Base-by-base conservation (phyloP, 2,888 invertebrate genomes). In the Microplitis manilae region DNA sequence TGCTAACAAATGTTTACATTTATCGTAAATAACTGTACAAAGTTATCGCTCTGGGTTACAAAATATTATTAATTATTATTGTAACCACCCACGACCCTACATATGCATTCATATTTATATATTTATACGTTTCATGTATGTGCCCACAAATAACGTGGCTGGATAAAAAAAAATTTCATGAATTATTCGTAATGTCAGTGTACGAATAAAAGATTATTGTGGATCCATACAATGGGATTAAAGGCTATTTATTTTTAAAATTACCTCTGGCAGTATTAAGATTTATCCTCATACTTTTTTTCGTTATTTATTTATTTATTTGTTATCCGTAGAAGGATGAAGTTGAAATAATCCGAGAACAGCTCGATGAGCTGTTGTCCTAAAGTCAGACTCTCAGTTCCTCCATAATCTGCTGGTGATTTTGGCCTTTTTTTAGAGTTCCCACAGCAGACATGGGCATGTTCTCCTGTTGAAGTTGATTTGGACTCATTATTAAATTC, bases 341-440 rank as follows among this genome's bases (percentile, higher is more conserved):
- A 50, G 50, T 50, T 13, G 30, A 38, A 20, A 62, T 60, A 59
- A 71, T 75, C 77, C 77, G 77, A 77, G 77, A 64, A 77, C 82
- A 82, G 79, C 81, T 80, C 81, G 81, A 82, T 8, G 81, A 81
- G 81, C 82, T 81, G 80, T 79, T 81, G 79, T 81, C 82, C 87
- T 87, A 85, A 81, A 88, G 95, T 96, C 96, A 96, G 94, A 96
- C 96, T 79, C 96, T 91, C 91, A 96, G 87, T 90, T 96, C 96
- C 91, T 96, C 96, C 95, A 96, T 95, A 83, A 87, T 86, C 77
- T 91, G 90, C 86, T 91, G 89, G 87, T 87, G 87, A 82, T 87
- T 88, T 81, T 89, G 89, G 1, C 86, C 87, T 90, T 95, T 96
- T 69, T 95, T 95, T 79, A 95, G 86, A 1, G 95, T 95, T 83